Evolutionary conservation across 2,888 invertebrate genomes (phyloP), one percentile per base, ranked within the genome.

Genomic region (Bugulina stolonifera): DNA sequence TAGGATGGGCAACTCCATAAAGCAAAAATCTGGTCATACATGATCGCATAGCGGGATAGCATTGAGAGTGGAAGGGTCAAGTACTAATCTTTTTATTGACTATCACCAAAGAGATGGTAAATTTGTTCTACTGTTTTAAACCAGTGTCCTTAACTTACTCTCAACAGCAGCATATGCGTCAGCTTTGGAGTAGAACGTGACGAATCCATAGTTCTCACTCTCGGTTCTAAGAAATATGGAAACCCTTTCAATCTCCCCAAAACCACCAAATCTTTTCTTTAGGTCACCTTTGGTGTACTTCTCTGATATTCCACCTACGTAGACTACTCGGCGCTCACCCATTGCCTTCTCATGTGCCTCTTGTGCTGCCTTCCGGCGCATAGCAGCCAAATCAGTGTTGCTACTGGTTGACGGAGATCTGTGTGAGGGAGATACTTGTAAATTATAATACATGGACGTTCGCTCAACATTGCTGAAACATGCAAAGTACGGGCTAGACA

Each of bases 171-270:
- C 87, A 84, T 91, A 92, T 10, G 93, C 93, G 85, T 93, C 93
- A 75, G 89, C 87, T 71, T 91, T 90, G 74, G 90, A 89, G 71
- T 88, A 88, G 84, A 90, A 94, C 25, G 94, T 94, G 73, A 95
- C 91, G 86, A 95, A 94, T 0, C 94, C 94, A 84, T 93, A 95
- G 77, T 92, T 91, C 79, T 93, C 90, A 25, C 93, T 93, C 5
- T 32, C 32, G 1, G 25, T 14, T 34, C 32, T 22, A 27, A 64
- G 32, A 32, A 14, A 27, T 32, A 27, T 64, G 3, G 91, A 90
- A 74, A 93, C 90, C 80, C 92, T 91, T 73, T 90, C 89, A 25
- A 94, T 91, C 0, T 89, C 88, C 0, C 94, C 94, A 80, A 93
- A 94, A 75, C 86, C 86, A 73, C 89, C 85, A 84, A 94, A 95